These are phyloP conservation scores for Macquaria australasica DNA, from an alignment of 2,113 vertebrate species.

Conservation along the genomic window DNA sequence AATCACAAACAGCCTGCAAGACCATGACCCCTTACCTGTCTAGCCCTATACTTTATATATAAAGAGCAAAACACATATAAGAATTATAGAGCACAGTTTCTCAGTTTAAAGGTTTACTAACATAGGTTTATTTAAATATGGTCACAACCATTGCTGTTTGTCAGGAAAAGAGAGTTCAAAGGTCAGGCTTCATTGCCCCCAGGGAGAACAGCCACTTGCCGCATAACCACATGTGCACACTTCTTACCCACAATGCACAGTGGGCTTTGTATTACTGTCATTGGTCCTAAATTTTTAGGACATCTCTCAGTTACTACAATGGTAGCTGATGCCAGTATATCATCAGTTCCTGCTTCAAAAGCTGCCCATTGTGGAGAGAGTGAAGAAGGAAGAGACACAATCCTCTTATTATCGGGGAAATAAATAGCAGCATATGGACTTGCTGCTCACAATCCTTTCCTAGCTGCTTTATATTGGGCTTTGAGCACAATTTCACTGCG, in stretches of 20 bases:
- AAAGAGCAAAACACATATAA: neutral
- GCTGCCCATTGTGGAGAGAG: slow-evolving; percentile 51
- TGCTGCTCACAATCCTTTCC: slow-evolving; percentile 60
- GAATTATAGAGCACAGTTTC: fast-evolving
- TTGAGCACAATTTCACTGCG: slow-evolving; percentile 61
- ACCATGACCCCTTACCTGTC: slow-evolving; percentile 3
- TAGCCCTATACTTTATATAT: neutral
- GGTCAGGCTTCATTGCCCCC: slow-evolving; percentile 30
- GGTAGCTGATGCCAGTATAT: slow-evolving; percentile 55
- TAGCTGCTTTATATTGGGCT: slow-evolving; percentile 60
- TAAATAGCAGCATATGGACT: slow-evolving; percentile 68
- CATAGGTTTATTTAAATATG: neutral
- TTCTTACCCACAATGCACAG: slow-evolving; percentile 36
- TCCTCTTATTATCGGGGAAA: slow-evolving; percentile 76
- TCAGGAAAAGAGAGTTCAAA: slow-evolving; percentile 39
- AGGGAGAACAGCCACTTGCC: slow-evolving; percentile 17
- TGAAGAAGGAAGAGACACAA: slow-evolving; percentile 69
- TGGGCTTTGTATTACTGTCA: slow-evolving; percentile 68
- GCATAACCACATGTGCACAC: slow-evolving; percentile 30
- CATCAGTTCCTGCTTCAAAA: slow-evolving; percentile 67
- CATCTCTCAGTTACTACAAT: slow-evolving; percentile 49
- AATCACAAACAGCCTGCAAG: slow-evolving; percentile 13
- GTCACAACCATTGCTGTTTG: neutral
- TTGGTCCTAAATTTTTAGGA: slow-evolving; percentile 53
- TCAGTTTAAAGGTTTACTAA: neutral